A percentile compares a stretch with the other conserved stretches of the same genome.
Conservation (phyloP, 2,888 invertebrate genomes). For the Drosophila mettleri region DNA sequence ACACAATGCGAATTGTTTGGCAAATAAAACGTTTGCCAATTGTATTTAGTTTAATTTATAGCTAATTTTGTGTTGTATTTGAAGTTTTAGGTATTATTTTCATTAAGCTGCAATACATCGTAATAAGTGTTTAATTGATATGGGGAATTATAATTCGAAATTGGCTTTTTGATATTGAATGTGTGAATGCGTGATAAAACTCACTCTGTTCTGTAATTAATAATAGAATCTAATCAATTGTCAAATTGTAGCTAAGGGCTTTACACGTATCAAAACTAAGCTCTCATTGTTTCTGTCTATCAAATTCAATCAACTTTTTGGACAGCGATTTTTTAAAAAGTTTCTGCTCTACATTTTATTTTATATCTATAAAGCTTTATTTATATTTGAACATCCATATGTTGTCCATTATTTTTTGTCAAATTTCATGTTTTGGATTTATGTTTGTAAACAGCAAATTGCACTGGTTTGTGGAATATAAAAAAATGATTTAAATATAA, state of each 20-base stretch:
- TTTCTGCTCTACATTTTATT: not conserved
- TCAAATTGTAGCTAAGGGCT: not conserved
- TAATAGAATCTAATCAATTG: not conserved
- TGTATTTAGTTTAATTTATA: conserved; percentile 3
- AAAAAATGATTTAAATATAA: conserved; percentile 14
- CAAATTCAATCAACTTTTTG: not conserved
- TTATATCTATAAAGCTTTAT: not conserved
- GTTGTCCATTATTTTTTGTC: too few species aligned
- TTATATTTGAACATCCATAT: not conserved
- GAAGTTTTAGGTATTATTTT: not conserved
- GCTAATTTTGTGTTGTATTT: not conserved
- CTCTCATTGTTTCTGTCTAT: not conserved
- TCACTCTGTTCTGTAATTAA: not conserved
- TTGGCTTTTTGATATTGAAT: not conserved
- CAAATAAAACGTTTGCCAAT: conserved; percentile 10
- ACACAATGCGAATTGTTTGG: conserved; percentile 16
- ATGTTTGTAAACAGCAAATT: not conserved
- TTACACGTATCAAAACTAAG: not conserved
- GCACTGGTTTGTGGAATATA: not conserved
- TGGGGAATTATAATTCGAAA: not conserved
- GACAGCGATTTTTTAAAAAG: not conserved
- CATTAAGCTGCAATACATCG: not conserved
- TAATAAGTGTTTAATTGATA: not conserved
- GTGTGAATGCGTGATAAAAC: not conserved
- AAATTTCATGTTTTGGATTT: not conserved